A percentile compares a stretch with the other conserved stretches of the same genome.
These are phyloP conservation scores for Lichenostomus cassidix DNA, from an alignment of 2,113 vertebrate species.

Conservation along the genomic window DNA sequence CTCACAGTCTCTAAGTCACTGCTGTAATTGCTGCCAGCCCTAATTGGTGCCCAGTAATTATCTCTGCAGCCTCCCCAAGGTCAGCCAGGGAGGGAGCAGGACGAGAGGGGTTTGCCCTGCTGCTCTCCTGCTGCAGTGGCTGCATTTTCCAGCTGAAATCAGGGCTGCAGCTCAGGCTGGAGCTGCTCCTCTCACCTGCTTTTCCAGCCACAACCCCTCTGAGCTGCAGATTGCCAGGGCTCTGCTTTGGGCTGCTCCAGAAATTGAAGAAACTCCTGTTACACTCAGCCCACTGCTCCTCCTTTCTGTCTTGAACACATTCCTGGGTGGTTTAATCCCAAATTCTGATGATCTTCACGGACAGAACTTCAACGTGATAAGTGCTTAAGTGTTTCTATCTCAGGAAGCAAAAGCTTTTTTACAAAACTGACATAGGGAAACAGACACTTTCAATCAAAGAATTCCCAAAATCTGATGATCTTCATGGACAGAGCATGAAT, in stretches of 20 bases:
- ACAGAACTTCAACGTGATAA: background rate
- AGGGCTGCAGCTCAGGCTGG: accelerated
- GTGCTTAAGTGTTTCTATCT: background rate
- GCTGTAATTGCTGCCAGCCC: background rate
- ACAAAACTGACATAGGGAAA: background rate
- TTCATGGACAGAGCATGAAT: background rate
- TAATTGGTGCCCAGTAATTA: background rate
- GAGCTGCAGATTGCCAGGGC: background rate
- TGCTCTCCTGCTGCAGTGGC: background rate
- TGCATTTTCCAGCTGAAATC: accelerated
- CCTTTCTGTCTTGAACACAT: accelerated
- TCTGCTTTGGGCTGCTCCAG: background rate
- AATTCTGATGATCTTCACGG: background rate
- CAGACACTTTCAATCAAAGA: background rate
- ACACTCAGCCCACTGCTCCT: accelerated
- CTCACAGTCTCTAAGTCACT: background rate
- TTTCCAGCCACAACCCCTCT: accelerated
- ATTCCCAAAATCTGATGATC: background rate
- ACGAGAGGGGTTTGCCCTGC: accelerated
- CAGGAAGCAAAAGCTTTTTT: background rate
- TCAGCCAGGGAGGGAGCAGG: background rate
- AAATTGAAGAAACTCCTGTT: accelerated
- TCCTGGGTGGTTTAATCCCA: background rate
- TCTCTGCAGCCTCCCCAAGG: background rate
- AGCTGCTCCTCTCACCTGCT: background rate